These are phyloP conservation scores for Ursus arctos DNA, from an alignment of 2,113 vertebrate genomes.

Conservation along the genomic window DNA sequence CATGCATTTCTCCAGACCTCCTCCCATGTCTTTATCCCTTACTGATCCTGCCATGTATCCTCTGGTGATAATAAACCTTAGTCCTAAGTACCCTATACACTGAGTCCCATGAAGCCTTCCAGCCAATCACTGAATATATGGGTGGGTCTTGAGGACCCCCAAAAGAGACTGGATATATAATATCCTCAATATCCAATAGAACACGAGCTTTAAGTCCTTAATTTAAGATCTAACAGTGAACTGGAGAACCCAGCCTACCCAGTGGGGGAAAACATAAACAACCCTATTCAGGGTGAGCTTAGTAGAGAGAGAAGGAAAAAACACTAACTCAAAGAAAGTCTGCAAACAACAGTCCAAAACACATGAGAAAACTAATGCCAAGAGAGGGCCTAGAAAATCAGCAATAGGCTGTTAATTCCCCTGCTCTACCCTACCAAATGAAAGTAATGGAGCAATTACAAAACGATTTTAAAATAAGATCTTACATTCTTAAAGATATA, in stretches of 20 bases:
- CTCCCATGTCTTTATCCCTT: background rate
- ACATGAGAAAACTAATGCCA: background rate
- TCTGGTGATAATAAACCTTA: background rate
- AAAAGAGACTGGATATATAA: background rate
- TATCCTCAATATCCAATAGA: background rate
- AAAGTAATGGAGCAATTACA: background rate
- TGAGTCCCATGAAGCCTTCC: background rate
- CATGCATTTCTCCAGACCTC: background rate
- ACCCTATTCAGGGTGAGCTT: background rate
- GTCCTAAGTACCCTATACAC: background rate
- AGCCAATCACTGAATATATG: background rate
- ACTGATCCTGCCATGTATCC: background rate
- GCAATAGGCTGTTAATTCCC: background rate
- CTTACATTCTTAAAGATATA: background rate
- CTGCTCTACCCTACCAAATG: background rate
- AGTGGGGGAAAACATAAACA: background rate
- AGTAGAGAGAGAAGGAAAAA: background rate
- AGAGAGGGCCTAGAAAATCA: background rate
- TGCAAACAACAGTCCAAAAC: background rate
- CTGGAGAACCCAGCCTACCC: background rate
- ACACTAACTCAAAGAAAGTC: background rate
- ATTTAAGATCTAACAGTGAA: background rate
- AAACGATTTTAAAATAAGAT: slow-evolving; percentile 22
- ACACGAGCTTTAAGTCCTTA: background rate
- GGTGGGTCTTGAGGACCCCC: background rate